A percentile compares a stretch with the other conserved stretches of the same genome.
Conservation (phyloP, 2,888 invertebrate genomes). For the Furcula furcula region DNA sequence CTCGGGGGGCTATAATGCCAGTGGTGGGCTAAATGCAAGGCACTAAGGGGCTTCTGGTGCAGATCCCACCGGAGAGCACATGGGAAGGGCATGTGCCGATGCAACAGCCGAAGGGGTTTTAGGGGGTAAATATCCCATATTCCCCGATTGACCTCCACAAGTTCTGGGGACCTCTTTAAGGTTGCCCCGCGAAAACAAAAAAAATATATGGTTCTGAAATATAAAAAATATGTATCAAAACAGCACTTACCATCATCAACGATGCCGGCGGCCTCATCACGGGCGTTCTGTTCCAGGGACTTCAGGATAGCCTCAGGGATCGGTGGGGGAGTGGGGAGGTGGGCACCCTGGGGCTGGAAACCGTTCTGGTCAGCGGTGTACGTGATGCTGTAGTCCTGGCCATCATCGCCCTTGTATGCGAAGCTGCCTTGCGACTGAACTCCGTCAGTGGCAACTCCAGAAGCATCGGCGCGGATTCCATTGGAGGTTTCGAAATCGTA, state of each 20-base stretch:
- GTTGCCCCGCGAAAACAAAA: no score
- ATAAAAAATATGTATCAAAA: no score
- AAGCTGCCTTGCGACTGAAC: constrained; percentile 76
- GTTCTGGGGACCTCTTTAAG: no score
- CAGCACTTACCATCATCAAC: constrained; percentile 69
- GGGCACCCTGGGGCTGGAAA: constrained; percentile 70
- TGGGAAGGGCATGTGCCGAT: no score
- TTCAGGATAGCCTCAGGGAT: constrained; percentile 75
- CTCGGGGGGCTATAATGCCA: no score
- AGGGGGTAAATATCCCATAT: no score
- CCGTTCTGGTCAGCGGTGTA: constrained; percentile 78
- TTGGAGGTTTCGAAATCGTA: constrained; percentile 76
- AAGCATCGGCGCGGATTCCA: constrained; percentile 73
- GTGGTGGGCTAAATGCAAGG: no score
- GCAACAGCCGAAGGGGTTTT: no score
- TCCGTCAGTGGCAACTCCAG: constrained; percentile 71
- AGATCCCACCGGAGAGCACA: no score
- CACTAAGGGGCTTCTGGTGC: no score
- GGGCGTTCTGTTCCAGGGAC: constrained; percentile 74
- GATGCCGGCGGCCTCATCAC: constrained; percentile 76
- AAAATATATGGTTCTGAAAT: no score
- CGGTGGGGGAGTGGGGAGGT: constrained; percentile 74
- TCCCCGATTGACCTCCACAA: no score
- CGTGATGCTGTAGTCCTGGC: constrained; percentile 74
- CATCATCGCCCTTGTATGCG: constrained; percentile 75